Base-by-base conservation (phyloP, 2,888 invertebrate genomes). In the Eurois occulta region DNA sequence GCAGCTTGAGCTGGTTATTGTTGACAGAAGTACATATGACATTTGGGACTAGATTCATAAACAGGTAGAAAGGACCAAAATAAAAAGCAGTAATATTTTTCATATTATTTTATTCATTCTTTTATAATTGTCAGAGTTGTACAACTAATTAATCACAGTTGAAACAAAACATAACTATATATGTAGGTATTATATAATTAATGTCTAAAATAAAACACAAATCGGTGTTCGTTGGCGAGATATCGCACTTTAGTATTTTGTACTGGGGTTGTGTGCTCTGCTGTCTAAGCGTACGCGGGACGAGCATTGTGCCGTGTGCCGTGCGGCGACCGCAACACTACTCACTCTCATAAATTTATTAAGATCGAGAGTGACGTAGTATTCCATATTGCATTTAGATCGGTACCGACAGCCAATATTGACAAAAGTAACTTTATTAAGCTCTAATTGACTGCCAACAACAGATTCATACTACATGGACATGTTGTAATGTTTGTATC, bases 91-190 rank as follows among this genome's bases (percentile, higher is more conserved):
- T 88, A 83, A 85, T 87, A 93, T 94, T 95, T 94, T 95, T 93
- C 88, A 94, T 92, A 94, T 88, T 84, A 87, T 95, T 94, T 97
- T 96, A 96, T 96, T 97, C 93, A 95, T 96, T 95, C 94, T 97
- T 97, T 96, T 96, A 96, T 97, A 95, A 93, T 95, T 94, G 95
- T 96, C 96, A 95, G 96, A 97, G 95, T 96, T 96, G 97, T 97
- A 97, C 96, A 97, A 96, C 97, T 97, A 97, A 97, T 96, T 96
- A 97, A 97, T 97, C 97, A 97, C 97, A 97, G 97, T 97, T 96
- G 95, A 97, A 97, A 97, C 96, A 95, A 96, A 97, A 97, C 95
- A 93, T 95, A 95, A 94, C 92, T 94, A 94, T 93, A 91, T 93
- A 92, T 91, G 92, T 93, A 89, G 88, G 88, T 91, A 89, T 87